Evolutionary conservation across 1,140 invertebrate species (phyloP), one percentile per base, ranked within the genome.

Genomic region (Cepaea nemoralis): DNA sequence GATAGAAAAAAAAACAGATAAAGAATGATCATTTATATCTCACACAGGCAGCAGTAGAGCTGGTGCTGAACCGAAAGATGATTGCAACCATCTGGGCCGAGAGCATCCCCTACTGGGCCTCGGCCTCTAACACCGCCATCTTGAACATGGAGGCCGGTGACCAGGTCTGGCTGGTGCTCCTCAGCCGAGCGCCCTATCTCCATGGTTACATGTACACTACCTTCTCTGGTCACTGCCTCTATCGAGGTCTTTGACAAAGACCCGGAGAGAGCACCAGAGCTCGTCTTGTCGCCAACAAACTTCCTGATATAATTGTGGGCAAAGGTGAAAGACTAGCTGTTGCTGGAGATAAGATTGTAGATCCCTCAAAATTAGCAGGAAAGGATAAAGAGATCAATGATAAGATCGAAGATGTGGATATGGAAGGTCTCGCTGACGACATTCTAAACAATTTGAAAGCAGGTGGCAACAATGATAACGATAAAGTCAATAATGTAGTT

Each of bases 191-290:
- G 0, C 86, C 90, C 24, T 88, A 85, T 77, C 85, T 91, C 37
- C 88, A 90, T 85, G 90, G 90, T 33, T 91, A 90, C 86, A 91
- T 91, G 90, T 91, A 91, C 81, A 86, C 89, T 22, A 90, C 88
- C 22, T 91, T 91, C 82, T 91, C 90, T 75, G 90, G 90, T 35
- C 85, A 86, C 77, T 82, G 88, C 24, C 85, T 91, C 45, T 91
- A 71, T 91, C 84, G 66, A 82, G 40, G 84, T 83, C 67, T 80
- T 85, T 45, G 83, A 86, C 10, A 78, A 81, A 70, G 82, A 82
- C n/a, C 59, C 48, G 31, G 69, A 19, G 48, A 16, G 19, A 19
- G 14, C 67, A 27, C 39, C 40, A 74, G 3, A 48, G 10, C 22
- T 27, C 22, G 70, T 6, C 6, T 0, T 10, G 45, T 45, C 0